phyloP scores from a whole-genome alignment of 2,888 invertebrate genomes.

The Coleophora deauratella region DNA sequence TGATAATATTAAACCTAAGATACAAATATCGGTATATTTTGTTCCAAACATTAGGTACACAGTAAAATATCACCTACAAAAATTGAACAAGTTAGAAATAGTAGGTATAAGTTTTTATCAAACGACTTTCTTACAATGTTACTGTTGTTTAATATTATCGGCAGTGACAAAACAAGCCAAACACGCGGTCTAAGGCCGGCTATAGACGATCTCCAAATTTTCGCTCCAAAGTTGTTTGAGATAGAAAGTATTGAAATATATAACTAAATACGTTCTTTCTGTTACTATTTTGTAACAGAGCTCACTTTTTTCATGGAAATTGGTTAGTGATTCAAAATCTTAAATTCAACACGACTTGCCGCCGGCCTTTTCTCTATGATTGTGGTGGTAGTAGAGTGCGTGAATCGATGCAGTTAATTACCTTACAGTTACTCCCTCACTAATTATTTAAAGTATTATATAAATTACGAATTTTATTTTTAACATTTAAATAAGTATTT shows the following conservation, averaged over 20 bases:
- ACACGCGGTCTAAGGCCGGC: slow-evolving; percentile 18
- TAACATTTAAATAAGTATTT: slow-evolving; percentile 46
- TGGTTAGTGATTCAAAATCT: too few relatives aligned
- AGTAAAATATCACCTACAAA: slow-evolving; percentile 70
- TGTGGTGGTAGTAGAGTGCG: neutral
- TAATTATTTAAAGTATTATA: slow-evolving; percentile 32
- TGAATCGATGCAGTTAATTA: neutral
- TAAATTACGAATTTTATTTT: slow-evolving; percentile 40
- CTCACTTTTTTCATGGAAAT: too few relatives aligned
- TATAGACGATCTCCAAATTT: too few relatives aligned
- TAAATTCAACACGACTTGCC: too few relatives aligned
- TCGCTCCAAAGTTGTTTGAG: too few relatives aligned
- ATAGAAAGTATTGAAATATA: too few relatives aligned
- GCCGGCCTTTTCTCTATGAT: neutral
- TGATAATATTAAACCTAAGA: slow-evolving; percentile 52
- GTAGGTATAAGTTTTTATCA: slow-evolving; percentile 64
- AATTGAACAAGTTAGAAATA: slow-evolving; percentile 73
- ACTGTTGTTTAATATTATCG: slow-evolving; percentile 56
- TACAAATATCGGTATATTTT: slow-evolving; percentile 60
- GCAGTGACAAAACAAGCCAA: slow-evolving; percentile 69
- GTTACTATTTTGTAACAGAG: too few relatives aligned
- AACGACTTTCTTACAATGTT: slow-evolving; percentile 54
- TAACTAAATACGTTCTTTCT: too few relatives aligned
- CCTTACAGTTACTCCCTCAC: slow-evolving; percentile 17
- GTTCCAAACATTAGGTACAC: slow-evolving; percentile 66